phyloP scores from a whole-genome alignment of 1,140 invertebrate species.

The Eurosta solidaginis region DNA sequence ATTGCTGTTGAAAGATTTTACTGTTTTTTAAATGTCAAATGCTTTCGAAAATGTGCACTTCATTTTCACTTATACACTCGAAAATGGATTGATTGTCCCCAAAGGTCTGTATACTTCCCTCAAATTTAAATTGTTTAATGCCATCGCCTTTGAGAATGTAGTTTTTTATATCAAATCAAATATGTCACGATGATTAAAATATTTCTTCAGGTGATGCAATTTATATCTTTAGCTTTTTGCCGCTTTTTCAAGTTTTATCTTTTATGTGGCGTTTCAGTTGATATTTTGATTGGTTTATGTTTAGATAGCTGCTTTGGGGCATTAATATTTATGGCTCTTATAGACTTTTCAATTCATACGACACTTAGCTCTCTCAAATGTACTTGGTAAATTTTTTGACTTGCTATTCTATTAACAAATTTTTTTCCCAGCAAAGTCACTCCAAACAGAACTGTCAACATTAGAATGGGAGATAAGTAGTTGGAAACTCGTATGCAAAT shows the following conservation, averaged over 20 bases:
- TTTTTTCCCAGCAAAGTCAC: no score
- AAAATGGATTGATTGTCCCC: not conserved
- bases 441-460: no score
- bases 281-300: conserved; percentile 5
- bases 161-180: conserved; percentile 10
- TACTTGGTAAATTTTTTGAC: no score
- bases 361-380: no score
- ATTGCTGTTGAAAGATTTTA: conserved; percentile 20
- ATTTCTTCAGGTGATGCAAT: not conserved
- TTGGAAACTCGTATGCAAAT: no score
- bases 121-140: not conserved
- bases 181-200: conserved; percentile 21
- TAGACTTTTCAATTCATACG: no score
- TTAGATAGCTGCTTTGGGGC: not conserved
- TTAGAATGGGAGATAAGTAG: no score
- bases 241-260: not conserved
- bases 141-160: not conserved
- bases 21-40: conserved; percentile 12
- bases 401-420: no score
- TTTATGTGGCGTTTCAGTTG: not conserved
- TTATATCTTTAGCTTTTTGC: not conserved
- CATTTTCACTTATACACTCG: not conserved
- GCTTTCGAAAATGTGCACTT: not conserved
- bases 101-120: not conserved
- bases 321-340: no score